Percentiles rank a stretch among this genome's conserved stretches.
These are phyloP conservation scores for Tetramorium alpestre DNA, from an alignment of 1,140 invertebrate species.

Conservation along the genomic window DNA sequence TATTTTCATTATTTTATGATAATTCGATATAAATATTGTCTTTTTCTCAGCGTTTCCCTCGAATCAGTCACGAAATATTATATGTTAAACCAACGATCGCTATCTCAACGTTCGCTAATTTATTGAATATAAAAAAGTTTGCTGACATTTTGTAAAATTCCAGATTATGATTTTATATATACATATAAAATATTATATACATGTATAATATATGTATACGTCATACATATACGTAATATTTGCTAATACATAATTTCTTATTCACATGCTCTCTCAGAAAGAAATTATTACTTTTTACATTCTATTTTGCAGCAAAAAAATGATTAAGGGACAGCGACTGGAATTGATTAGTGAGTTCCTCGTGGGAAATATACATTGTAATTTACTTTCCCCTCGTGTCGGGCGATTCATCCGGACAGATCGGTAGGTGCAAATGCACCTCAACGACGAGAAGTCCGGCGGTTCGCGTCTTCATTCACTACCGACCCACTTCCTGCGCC, in stretches of 20 bases:
- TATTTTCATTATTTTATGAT: conserved; percentile 33
- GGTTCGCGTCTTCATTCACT: conserved; percentile 24
- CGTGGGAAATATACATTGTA: background rate
- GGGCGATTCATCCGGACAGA: background rate
- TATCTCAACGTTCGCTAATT: background rate
- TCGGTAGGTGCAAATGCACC: background rate
- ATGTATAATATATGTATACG: background rate
- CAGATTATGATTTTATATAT: background rate
- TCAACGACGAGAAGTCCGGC: conserved; percentile 19
- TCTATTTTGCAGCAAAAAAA: background rate
- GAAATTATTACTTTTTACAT: background rate
- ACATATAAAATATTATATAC: background rate
- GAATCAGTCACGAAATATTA: background rate
- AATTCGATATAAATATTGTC: background rate
- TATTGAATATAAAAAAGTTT: background rate
- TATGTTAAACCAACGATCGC: background rate
- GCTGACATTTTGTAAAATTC: background rate
- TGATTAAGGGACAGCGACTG: background rate
- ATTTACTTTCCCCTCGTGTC: background rate
- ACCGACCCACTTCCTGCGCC: conserved; percentile 12
- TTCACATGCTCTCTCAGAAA: background rate
- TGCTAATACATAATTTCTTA: background rate
- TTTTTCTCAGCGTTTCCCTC: background rate
- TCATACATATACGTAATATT: background rate
- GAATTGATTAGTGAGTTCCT: background rate